A percentile compares a stretch with the other conserved stretches of the same genome.
These are phyloP conservation scores for Autographa gamma DNA, from an alignment of 2,888 invertebrate genomes.

Conservation along the genomic window DNA sequence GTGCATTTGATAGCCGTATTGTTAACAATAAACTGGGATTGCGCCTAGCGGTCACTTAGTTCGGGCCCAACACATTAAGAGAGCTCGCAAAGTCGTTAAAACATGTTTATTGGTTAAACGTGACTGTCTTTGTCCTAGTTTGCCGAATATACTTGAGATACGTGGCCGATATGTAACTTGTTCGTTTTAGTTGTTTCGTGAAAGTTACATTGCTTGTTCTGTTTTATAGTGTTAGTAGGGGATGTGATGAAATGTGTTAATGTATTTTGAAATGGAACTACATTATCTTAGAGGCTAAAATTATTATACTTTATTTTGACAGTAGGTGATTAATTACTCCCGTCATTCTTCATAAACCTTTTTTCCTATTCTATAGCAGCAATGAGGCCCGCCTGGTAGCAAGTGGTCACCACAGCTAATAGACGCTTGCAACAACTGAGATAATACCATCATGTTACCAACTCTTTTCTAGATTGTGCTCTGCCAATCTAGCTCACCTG, in stretches of 20 bases:
- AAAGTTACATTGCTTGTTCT: background rate
- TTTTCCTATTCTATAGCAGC: too few relatives aligned
- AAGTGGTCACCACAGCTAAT: too few relatives aligned
- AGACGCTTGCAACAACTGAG: too few relatives aligned
- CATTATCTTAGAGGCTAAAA: too few relatives aligned
- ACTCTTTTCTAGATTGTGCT: too few relatives aligned
- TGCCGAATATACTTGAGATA: slow-evolving; percentile 54
- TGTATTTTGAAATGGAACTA: background rate
- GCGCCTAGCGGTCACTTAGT: slow-evolving; percentile 64
- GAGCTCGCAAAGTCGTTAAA: slow-evolving; percentile 73
- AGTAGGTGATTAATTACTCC: too few relatives aligned
- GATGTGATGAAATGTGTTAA: background rate
- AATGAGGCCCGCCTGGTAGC: too few relatives aligned
- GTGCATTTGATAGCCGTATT: slow-evolving; percentile 45
- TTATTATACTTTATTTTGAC: too few relatives aligned
- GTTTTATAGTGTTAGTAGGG: background rate
- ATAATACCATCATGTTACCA: too few relatives aligned
- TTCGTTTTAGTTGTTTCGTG: slow-evolving; percentile 22
- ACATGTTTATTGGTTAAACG: slow-evolving; percentile 77
- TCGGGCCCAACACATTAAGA: slow-evolving; percentile 70
- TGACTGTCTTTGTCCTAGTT: slow-evolving; percentile 69
- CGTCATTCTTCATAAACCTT: too few relatives aligned
- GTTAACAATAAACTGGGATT: slow-evolving; percentile 46
- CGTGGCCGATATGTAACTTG: slow-evolving; percentile 46
- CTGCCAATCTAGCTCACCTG: too few relatives aligned